Base-by-base conservation (phyloP, 2,888 invertebrate species). In the Aphodius sticticus region DNA sequence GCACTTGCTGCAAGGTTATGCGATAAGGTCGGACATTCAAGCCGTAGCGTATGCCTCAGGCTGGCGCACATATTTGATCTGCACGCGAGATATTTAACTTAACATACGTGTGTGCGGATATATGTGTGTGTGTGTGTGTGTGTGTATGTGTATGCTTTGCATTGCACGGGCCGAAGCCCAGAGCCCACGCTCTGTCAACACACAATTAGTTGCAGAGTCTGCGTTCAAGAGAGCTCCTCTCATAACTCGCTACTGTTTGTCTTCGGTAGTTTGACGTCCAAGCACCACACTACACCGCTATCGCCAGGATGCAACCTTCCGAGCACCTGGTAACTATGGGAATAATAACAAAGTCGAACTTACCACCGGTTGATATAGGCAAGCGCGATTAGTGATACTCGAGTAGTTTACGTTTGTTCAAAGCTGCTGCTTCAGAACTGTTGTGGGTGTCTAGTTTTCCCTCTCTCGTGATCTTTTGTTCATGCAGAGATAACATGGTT, bases 51-150 rank as follows among this genome's bases (percentile, higher is more conserved):
- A n/a, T 37, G 74, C 74, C 74, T 37, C 74, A 7, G 74, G 74
- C 36, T 36, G 74, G 36, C 74, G 36, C 74, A 74, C 74, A 74
- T 74, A 74, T 74, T 74, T 74, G 74, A 74, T 74, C 74, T 74
- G 16, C 71, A 36, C 74, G 53, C 74, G 36, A 35, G 74, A 35
- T 74, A 74, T 74, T 74, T 74, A 74, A 74, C 74, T 74, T 74
- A 74, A 74, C 74, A 36, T 74, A 37, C 36, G 37, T 37, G 74
- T 74, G 37, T 37, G 74, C 37, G 35, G n/a, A 37, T 35, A 53
- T 38, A 7, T 6, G 38, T 38, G 38, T 38, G 38, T 38, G 38
- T 38, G 38, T 5, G 37, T 37, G 74, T 36, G 35, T 6, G 36
- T 35, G 12, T 53, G 53, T 9, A 12, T 2, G 53, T 53, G 3